Conservation (phyloP, 2,113 vertebrate species). For the Melanocharis versteri region DNA sequence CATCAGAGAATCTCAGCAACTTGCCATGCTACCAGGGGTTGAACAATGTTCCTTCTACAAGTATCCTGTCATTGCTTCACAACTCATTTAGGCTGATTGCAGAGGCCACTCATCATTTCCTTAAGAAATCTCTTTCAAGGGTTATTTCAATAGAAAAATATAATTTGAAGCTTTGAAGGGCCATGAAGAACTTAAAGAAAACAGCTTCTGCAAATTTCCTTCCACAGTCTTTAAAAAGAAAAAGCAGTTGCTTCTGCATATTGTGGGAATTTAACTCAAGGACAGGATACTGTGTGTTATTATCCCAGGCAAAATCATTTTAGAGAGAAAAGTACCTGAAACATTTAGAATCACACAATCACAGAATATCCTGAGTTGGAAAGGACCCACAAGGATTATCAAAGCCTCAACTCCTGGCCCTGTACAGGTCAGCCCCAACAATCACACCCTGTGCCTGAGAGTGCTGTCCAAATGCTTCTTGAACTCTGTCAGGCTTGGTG, state of each 20-base stretch:
- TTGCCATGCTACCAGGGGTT: background rate
- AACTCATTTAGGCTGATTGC: background rate
- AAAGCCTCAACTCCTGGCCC: background rate
- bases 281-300: background rate
- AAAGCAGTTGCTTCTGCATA: background rate
- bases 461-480: background rate
- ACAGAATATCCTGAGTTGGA: background rate
- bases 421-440: background rate
- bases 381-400: background rate
- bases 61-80: background rate
- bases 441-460: background rate
- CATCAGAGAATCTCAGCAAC: background rate
- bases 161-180: background rate
- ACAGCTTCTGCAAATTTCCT: background rate
- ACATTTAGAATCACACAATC: background rate
- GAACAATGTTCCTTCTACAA: background rate
- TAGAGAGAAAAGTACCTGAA: background rate
- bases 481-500: background rate
- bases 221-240: background rate
- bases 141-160: background rate
- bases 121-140: background rate
- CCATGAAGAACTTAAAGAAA: background rate
- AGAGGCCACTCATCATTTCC: background rate
- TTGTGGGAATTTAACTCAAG: background rate
- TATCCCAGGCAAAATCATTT: background rate